Base-by-base conservation (phyloP, 2,888 invertebrate species). In the Stenodera caucasica region DNA sequence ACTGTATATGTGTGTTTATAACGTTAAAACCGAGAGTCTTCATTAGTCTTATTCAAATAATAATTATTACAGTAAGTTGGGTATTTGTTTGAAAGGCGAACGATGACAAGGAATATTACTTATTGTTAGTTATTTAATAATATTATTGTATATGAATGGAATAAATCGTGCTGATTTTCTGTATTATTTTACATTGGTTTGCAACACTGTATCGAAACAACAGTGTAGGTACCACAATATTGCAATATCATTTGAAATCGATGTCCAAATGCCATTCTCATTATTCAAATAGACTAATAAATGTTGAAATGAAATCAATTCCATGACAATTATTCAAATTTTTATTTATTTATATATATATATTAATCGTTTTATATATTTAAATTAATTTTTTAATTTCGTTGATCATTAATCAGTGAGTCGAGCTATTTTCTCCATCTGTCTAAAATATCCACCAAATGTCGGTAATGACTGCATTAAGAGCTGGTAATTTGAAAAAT, bases 401-500 rank as follows among this genome's bases (percentile, higher is more conserved):
- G 67, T 67, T 70, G 70, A 67, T 68, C 66, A 67, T 65, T 65
- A 58, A 66, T 61, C 63, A 45, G 18, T 11, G 8, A 45, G 37
- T 33, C n/a, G 33, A 37, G 37, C 37, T 15, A 67, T 63, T 61
- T 53, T 52, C 57, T 57, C 58, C 53, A 65, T 64, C 65, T 70
- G 60, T 60, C 65, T 70, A 73, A 73, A 26, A 74, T 71, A 73
- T 70, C 72, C 71, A 70, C 67, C 76, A 71, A 75, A 71, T 75
- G 76, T 74, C 74, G 62, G 67, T 75, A 74, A 75, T 71, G 75
- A 72, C 74, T 68, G 66, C 69, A 72, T 72, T 72, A 69, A 67
- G 69, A 71, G 69, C 67, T 69, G 70, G 71, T 73, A 73, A 75
- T 73, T 75, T 73, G 71, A 75, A 74, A 75, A 75, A 73, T 70